Conservation (phyloP, 2,888 invertebrate genomes). For the Volucella bombylans region DNA sequence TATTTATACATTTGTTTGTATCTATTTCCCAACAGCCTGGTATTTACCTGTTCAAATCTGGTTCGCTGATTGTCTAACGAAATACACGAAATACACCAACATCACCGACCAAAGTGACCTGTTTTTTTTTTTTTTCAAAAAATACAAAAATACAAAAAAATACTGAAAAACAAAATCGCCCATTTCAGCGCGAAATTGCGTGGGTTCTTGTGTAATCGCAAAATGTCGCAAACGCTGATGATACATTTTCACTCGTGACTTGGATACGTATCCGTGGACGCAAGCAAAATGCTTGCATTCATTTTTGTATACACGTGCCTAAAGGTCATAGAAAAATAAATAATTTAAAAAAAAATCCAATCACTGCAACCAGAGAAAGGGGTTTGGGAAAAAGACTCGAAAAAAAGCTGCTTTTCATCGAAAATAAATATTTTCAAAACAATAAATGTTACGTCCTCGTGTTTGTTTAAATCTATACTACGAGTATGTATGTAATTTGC, state of each 20-base stretch:
- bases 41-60: not conserved
- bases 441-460: too few relatives aligned
- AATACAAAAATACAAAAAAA: not conserved
- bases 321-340: not conserved
- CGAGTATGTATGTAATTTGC: too few relatives aligned
- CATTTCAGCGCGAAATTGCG: not conserved
- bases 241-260: slow-evolving; percentile 37
- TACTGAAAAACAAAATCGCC: not conserved
- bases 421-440: too few relatives aligned
- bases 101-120: not conserved
- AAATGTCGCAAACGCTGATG: slow-evolving; percentile 2
- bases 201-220: not conserved
- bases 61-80: slow-evolving; percentile 1
- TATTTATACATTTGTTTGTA: not conserved
- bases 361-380: too few relatives aligned
- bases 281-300: not conserved
- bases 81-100: not conserved
- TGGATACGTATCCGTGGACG: too few relatives aligned
- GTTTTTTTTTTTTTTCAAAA: not conserved
- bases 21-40: not conserved
- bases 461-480: too few relatives aligned
- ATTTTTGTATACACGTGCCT: not conserved
- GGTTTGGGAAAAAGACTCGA: too few relatives aligned
- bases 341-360: too few relatives aligned
- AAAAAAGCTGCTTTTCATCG: too few relatives aligned